These are phyloP conservation scores for Lepisosteus oculatus DNA, from an alignment of 2,113 vertebrate species.

Conservation along the genomic window DNA sequence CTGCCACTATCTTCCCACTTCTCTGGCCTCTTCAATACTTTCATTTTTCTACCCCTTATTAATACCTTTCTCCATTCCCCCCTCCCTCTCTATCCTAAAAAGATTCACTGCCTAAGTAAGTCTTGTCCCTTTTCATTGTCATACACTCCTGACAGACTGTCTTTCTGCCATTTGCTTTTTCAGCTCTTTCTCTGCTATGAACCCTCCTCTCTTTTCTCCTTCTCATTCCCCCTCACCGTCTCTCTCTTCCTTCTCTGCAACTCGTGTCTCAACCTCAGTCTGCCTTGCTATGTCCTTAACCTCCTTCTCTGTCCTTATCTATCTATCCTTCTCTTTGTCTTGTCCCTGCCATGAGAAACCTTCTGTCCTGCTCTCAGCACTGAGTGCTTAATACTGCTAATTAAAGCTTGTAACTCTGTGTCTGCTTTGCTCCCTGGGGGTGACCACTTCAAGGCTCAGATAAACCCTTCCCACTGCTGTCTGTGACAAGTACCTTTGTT, in stretches of 20 bases:
- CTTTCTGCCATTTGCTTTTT: constrained; percentile 11
- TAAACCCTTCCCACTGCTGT: not conserved
- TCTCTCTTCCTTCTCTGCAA: not conserved
- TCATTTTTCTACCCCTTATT: constrained; percentile 10
- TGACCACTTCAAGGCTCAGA: not conserved
- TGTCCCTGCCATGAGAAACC: not conserved
- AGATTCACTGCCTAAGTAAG: no score
- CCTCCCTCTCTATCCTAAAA: constrained; percentile 14
- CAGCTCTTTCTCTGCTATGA: constrained; percentile 18
- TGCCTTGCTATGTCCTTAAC: not conserved
- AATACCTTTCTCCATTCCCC: constrained; percentile 13
- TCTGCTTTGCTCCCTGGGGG: not conserved
- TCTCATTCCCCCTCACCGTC: not conserved
- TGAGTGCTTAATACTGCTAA: not conserved
- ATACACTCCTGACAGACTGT: not conserved
- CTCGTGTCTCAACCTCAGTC: constrained; percentile 20
- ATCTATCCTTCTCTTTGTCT: not conserved
- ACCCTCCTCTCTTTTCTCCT: constrained; percentile 19
- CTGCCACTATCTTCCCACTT: not conserved
- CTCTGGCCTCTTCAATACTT: constrained; percentile 40
- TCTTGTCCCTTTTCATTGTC: not conserved
- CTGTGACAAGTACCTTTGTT: not conserved
- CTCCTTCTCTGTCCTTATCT: not conserved
- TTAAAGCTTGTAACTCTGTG: not conserved
- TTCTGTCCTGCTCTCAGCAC: not conserved